Evolutionary conservation across 1,140 invertebrate genomes (phyloP), one percentile per base, ranked within the genome.

Genomic region (Samia ricini): DNA sequence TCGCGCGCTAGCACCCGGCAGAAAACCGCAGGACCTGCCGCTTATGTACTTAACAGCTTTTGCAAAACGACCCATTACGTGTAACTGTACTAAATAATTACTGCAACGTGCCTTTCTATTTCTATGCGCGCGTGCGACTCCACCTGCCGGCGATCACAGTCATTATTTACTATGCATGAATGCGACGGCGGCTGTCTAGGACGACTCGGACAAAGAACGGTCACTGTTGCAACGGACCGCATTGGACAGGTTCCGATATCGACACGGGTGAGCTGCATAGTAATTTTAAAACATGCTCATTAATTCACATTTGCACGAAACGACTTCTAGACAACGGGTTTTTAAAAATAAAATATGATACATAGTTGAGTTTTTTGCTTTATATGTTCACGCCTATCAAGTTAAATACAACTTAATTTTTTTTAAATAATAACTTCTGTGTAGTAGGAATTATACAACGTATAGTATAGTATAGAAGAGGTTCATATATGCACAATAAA

Each of bases 41-140:
- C 85, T 84, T 89, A 87, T 87, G 86, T 87, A 85, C 83, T 82
- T 76, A 81, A 85, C 87, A 89, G 85, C 85, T 87, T 89, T 88
- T 76, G 81, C 77, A 85, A 89, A 88, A 85, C 73, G 83, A 68
- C 85, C 83, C 83, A 89, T 89, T 89, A 89, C 75, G 80, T 83
- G 77, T 89, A 89, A 89, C 87, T 85, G 87, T 89, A 89, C 81
- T 85, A 85, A 89, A 89, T 89, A 89, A 89, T 89, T 89, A 89
- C 79, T 89, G 87, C 87, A 89, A 89, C 85, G 83, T 88, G 87
- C 77, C 83, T 88, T 88, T 88, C 87, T 89, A 88, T 89, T 85
- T 85, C 87, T 89, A 89, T 89, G 84, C 83, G 83, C 81, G 74
- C 83, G 83, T 83, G 85, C 82, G 78, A 71, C 42, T 79, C 73